Evolutionary conservation across 2,888 invertebrate species (phyloP).

Genomic region (Melinopterus prodromus): DNA sequence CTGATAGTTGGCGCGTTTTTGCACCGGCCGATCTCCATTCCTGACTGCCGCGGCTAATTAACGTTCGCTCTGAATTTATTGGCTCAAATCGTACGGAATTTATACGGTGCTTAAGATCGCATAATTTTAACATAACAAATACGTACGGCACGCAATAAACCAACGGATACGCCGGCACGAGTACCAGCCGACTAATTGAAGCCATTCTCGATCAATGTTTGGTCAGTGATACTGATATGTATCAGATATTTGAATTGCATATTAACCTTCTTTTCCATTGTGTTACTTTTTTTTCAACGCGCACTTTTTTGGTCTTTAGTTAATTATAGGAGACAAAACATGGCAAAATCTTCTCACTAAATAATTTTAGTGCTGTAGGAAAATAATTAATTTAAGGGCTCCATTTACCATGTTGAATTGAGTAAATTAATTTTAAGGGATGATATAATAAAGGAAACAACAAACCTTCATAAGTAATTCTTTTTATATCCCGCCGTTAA

Average conservation of each 20-base stretch:
- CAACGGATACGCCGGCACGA: not conserved
- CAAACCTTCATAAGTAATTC: too few relatives aligned
- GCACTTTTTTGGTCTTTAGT: too few relatives aligned
- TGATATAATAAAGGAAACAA: too few relatives aligned
- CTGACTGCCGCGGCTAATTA: slow-evolving; percentile 17
- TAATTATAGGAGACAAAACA: too few relatives aligned
- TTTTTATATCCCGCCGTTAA: too few relatives aligned
- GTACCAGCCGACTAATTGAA: not conserved
- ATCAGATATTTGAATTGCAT: not conserved
- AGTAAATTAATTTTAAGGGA: too few relatives aligned
- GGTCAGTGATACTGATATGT: not conserved
- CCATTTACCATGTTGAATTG: too few relatives aligned
- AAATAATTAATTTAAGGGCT: too few relatives aligned
- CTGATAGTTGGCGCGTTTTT: slow-evolving; percentile 15
- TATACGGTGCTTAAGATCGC: slow-evolving; percentile 25
- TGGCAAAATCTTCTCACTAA: too few relatives aligned
- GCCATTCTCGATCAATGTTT: not conserved
- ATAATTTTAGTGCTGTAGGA: too few relatives aligned
- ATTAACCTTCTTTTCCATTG: not conserved
- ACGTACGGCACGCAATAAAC: slow-evolving; percentile 8
- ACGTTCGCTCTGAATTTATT: slow-evolving; percentile 21
- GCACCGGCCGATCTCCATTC: not conserved
- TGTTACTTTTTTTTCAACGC: too few relatives aligned
- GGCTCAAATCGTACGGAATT: slow-evolving; percentile 20
- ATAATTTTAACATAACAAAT: slow-evolving; percentile 25